Base-by-base conservation (phyloP, 1,140 invertebrate species). In the Procambarus clarkii region DNA sequence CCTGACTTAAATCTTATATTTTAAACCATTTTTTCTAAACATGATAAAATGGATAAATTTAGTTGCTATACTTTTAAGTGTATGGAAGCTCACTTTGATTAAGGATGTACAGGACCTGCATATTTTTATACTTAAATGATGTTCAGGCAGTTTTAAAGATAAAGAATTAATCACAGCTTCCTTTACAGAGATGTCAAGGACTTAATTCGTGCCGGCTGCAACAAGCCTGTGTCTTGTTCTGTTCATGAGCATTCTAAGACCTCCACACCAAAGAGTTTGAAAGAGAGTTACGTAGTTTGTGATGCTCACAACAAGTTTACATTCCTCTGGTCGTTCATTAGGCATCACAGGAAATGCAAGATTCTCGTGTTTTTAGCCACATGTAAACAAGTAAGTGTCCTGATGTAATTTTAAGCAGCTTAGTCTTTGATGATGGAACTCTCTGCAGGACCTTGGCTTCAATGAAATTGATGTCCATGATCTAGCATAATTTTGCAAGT, bases 251-350 rank as follows among this genome's bases (percentile, higher is more conserved):
- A 98, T 94, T 95, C 96, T 15, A 94, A 96, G 85, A 95, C 96
- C 91, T 96, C 96, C 21, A 98, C 98, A 50, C 98, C 98, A 0
- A 96, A 97, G 88, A 95, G 95, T 46, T 94, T 99, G 18, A 96
- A 97, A 94, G 98, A 99, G 94, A 99, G 96, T 95, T 99, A 99
- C 94, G 95, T 99, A 82, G 96, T 99, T 0, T 98, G 98, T 95
- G 96, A 98, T 93, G 95, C 98, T 86, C 96, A 98, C 94, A 97
- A 99, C 58, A 99, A 99, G 95, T 95, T 99, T 24, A 96, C 97
- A 71, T 96, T 99, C 93, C 94, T 99, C 0, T 99, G 98, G 98
- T 99, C 99, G 0, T 99, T 99, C 94, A 96, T 99, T n/a, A 97
- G 96, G 94, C 98, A 97, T 95, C 98, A 99, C 95, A 95, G 96